phyloP scores from a whole-genome alignment of 2,888 invertebrate genomes.

The Lumbricus terrestris region DNA sequence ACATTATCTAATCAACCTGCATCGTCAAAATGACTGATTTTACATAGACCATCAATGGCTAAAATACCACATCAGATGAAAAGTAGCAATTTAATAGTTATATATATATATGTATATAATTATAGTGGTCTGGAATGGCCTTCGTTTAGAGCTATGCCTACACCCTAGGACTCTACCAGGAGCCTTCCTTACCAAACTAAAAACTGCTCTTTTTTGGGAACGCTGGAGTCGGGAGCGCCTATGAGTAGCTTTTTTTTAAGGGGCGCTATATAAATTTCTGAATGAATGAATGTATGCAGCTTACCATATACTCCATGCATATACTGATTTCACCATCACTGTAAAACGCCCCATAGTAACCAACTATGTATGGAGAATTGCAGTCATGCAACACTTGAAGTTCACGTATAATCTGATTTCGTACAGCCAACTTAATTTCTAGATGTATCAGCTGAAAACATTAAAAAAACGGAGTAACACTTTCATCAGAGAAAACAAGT shows the following conservation, averaged over 20 bases:
- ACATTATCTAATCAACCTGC: neutral
- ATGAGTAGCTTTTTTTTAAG: no score
- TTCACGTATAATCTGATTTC: slow-evolving; percentile 97
- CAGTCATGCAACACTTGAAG: slow-evolving; percentile 96
- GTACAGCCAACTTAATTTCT: slow-evolving; percentile 97
- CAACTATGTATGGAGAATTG: slow-evolving; percentile 98
- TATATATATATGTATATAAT: no score
- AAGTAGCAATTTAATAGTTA: no score
- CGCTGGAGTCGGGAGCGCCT: no score
- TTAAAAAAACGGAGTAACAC: neutral
- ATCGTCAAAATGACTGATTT: neutral
- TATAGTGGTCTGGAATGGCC: no score
- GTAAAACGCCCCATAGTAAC: slow-evolving; percentile 96
- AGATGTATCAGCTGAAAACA: slow-evolving; percentile 79
- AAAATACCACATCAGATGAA: neutral
- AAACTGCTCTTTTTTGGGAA: no score
- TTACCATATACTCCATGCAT: slow-evolving; percentile 97
- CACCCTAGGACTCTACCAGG: no score
- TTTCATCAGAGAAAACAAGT: neutral
- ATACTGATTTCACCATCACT: slow-evolving; percentile 99
- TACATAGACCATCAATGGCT: neutral
- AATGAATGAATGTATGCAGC: no score
- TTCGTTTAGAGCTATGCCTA: no score
- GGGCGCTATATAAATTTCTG: no score
- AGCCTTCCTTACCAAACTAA: no score